A percentile compares a stretch with the other conserved stretches of the same genome.
These are phyloP conservation scores for Prionace glauca DNA, from an alignment of 2,797 vertebrate genomes.

Conservation along the genomic window DNA sequence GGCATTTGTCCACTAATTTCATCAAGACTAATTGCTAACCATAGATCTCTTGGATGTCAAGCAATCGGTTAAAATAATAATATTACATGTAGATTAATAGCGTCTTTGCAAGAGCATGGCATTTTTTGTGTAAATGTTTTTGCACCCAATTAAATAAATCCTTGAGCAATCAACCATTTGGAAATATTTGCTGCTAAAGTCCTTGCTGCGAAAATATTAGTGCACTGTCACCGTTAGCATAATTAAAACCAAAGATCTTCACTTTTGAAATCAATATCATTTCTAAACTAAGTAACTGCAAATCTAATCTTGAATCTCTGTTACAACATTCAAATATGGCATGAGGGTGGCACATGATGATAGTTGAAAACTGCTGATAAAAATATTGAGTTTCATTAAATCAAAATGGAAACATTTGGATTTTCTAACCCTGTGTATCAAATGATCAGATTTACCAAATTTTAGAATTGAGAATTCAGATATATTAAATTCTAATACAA, in stretches of 20 bases:
- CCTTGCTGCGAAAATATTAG: background rate
- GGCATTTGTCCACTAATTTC: background rate
- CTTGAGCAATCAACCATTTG: background rate
- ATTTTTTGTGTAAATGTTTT: background rate
- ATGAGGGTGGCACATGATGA: background rate
- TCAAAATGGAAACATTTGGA: background rate
- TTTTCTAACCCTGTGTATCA: background rate
- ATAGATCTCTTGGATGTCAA: background rate
- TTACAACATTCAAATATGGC: background rate
- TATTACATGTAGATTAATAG: background rate
- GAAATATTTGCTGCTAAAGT: background rate
- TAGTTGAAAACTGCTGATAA: background rate
- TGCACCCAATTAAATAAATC: background rate
- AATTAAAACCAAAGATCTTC: slow-evolving; percentile 24
- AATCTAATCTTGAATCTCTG: background rate
- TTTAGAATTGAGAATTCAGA: background rate
- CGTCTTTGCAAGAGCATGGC: background rate
- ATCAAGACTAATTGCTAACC: background rate
- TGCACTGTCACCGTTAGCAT: background rate
- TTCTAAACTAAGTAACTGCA: background rate
- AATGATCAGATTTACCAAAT: background rate
- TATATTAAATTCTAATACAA: background rate
- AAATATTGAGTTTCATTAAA: background rate
- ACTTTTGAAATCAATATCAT: background rate
- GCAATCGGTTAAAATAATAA: background rate